A percentile compares a stretch with the other conserved stretches of the same genome.
Conservation (phyloP, 2,888 invertebrate species). For the Microctonus hyperodae region DNA sequence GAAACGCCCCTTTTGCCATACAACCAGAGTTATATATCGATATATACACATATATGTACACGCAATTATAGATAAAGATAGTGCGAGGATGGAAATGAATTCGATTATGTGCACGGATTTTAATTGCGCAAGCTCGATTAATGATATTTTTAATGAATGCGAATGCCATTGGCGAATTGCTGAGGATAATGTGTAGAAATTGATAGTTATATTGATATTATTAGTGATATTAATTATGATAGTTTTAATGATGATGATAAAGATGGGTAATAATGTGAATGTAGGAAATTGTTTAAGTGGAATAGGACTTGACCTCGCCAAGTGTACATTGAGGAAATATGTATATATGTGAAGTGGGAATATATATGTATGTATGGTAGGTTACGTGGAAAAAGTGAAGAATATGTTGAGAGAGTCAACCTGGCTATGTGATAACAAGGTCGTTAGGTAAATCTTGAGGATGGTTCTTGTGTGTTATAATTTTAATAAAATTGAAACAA, state of each 20-base stretch:
- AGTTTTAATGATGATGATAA: no score
- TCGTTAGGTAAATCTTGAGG: constrained; percentile 36
- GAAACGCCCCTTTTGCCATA: not conserved
- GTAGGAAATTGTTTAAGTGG: not conserved
- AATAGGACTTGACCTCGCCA: not conserved
- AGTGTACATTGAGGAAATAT: not conserved
- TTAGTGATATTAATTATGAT: no score
- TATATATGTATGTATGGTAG: not conserved
- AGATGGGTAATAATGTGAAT: not conserved
- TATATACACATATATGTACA: no score
- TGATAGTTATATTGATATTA: no score
- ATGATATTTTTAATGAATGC: not conserved
- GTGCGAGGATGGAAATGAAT: not conserved
- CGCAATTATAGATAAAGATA: not conserved
- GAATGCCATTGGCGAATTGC: not conserved
- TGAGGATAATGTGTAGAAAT: not conserved
- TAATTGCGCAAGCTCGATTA: not conserved
- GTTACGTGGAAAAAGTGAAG: no score
- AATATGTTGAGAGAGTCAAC: constrained; percentile 13
- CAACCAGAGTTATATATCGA: not conserved
- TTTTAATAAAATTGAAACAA: not conserved
- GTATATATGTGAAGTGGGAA: not conserved
- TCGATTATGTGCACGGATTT: not conserved
- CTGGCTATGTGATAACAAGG: constrained; percentile 37
- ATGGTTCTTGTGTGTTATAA: constrained; percentile 6